Conservation (phyloP, 1,140 invertebrate genomes). For the Drosophila lacteicornis region DNA sequence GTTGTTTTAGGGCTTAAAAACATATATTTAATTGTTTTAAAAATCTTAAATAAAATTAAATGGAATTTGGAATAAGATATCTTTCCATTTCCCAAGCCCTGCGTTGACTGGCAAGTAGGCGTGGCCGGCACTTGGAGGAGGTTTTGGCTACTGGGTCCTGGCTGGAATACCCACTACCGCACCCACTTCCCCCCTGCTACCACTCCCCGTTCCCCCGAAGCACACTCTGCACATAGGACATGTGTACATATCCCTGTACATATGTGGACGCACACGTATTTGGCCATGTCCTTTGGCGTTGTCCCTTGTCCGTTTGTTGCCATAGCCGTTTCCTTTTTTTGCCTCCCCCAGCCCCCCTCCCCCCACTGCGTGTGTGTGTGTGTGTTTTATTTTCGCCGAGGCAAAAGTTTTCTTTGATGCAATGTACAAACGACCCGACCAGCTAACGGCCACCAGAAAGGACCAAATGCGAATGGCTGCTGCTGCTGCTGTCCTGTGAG, state of each 20-base stretch:
- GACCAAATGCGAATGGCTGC: slow-evolving; percentile 48
- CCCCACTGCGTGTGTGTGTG: slow-evolving; percentile 59
- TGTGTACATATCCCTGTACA: slow-evolving; percentile 18
- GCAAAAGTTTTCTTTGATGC: slow-evolving; percentile 79
- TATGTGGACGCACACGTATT: slow-evolving; percentile 22
- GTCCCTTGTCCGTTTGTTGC: slow-evolving; percentile 50
- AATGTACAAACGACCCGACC: slow-evolving; percentile 76
- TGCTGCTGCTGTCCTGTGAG: slow-evolving; percentile 36
- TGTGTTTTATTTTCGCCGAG: slow-evolving; percentile 63
- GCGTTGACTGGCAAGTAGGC: slow-evolving; percentile 11
- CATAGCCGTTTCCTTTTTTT: slow-evolving; percentile 53
- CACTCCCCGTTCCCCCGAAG: too few relatives aligned
- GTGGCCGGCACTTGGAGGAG: background rate
- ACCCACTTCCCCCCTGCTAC: too few relatives aligned
- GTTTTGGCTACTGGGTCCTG: slow-evolving; percentile 18
- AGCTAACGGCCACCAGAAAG: slow-evolving; percentile 58
- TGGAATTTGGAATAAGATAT: too few relatives aligned
- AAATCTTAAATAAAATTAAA: too few relatives aligned
- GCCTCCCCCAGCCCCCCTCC: slow-evolving; percentile 14
- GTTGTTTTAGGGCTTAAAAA: too few relatives aligned
- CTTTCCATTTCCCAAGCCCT: slow-evolving; percentile 39
- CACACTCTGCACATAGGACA: slow-evolving; percentile 2
- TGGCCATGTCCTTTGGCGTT: slow-evolving; percentile 51
- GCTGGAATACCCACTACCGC: slow-evolving; percentile 5
- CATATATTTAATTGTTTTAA: too few relatives aligned